These are phyloP conservation scores for Alces alces DNA, from an alignment of 2,113 vertebrate genomes.

Conservation along the genomic window DNA sequence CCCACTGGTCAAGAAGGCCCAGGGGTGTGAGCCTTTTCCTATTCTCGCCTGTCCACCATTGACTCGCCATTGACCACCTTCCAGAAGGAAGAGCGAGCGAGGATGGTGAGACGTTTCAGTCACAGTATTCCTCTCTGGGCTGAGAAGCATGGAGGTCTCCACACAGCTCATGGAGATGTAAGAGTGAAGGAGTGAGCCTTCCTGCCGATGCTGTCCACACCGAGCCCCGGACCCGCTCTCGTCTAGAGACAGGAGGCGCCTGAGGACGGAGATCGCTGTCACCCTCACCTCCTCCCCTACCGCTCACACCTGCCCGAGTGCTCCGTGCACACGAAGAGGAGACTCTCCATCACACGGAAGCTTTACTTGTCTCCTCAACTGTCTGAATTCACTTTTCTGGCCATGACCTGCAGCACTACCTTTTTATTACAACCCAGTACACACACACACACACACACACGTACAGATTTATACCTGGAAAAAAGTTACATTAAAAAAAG, in stretches of 20 bases:
- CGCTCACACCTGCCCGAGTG: neutral
- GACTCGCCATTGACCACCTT: neutral
- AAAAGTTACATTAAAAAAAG: neutral
- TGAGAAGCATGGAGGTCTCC: neutral
- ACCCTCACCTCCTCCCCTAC: neutral
- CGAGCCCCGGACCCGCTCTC: too few relatives aligned
- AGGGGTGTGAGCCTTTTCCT: neutral
- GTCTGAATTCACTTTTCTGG: neutral
- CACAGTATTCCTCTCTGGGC: neutral
- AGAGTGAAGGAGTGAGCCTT: neutral
- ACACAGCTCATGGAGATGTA: accelerated
- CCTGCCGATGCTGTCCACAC: neutral
- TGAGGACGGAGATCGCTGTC: neutral
- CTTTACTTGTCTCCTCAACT: neutral
- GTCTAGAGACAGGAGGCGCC: neutral
- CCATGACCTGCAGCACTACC: neutral
- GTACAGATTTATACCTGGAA: neutral
- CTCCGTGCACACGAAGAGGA: neutral
- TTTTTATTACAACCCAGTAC: neutral
- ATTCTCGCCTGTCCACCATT: neutral
- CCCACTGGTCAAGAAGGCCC: neutral
- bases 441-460: neutral
- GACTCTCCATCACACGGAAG: neutral
- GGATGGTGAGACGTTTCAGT: neutral
- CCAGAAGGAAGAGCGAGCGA: neutral